Percentiles rank a stretch among this genome's conserved stretches.
Evolutionary conservation across 2,888 invertebrate genomes (phyloP).

Genomic region (Linnaemya vulpina): DNA sequence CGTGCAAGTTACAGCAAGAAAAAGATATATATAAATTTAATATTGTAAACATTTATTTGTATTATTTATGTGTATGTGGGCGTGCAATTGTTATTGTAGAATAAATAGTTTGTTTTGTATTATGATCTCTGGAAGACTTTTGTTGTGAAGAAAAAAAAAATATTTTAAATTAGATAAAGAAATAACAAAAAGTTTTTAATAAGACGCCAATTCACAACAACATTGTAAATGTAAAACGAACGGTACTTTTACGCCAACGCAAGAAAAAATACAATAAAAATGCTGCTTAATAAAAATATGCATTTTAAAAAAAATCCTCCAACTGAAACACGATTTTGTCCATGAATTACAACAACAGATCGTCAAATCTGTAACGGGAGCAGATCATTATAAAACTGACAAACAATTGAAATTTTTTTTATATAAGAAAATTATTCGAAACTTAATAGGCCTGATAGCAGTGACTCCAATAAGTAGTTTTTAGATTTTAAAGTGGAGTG

Average conservation of each 20-base stretch:
- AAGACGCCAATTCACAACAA: conserved; percentile 45
- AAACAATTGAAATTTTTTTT: no score
- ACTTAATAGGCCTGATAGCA: no score
- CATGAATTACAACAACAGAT: conserved; percentile 30
- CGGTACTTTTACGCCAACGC: conserved; percentile 66
- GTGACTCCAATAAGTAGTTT: no score
- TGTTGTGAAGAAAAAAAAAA: conserved; percentile 10
- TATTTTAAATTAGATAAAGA: conserved; percentile 1
- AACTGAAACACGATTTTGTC: conserved; percentile 19
- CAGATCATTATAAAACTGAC: conserved; percentile 2
- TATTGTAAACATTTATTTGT: conserved; percentile 16
- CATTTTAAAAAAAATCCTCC: conserved; percentile 13
- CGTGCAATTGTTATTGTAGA: conserved; percentile 29
- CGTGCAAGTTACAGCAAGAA: conserved; percentile 9
- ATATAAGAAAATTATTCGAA: no score
- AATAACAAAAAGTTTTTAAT: conserved; percentile 24
- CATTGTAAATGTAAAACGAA: conserved; percentile 32
- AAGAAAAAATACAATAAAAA: conserved; percentile 20
- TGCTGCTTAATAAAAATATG: conserved; percentile 2
- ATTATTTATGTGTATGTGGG: conserved; percentile 28
- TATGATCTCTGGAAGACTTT: conserved; percentile 19
- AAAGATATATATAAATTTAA: conserved; percentile 12
- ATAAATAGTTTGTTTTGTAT: conserved; percentile 1
- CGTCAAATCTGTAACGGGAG: conserved; percentile 1
- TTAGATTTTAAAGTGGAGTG: no score